Evolutionary conservation across 2,888 invertebrate species (phyloP).

Genomic region (Melieria picta): DNA sequence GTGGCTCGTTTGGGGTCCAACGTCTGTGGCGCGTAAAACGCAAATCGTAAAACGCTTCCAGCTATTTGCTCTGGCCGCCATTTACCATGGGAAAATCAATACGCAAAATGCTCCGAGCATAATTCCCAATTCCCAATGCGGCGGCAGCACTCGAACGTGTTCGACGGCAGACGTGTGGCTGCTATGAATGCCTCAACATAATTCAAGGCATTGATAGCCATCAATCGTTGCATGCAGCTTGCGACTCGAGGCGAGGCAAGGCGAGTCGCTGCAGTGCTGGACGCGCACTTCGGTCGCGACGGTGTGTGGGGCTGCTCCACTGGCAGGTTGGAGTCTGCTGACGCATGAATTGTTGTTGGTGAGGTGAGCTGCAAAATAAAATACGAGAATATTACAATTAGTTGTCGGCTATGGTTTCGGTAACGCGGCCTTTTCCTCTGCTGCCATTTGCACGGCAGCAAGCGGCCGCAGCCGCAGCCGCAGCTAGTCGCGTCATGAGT

Average conservation of each 20-base stretch:
- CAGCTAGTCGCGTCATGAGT: too few species aligned
- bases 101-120: slow-evolving; percentile 4
- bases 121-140: slow-evolving; percentile 4
- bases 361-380: background rate
- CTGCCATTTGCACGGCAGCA: too few species aligned
- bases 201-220: slow-evolving; percentile 36
- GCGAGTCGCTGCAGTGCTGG: too few species aligned
- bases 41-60: slow-evolving; percentile 6
- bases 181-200: slow-evolving; percentile 13
- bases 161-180: slow-evolving; percentile 12
- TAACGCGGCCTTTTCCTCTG: background rate
- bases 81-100: slow-evolving; percentile 35
- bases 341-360: too few species aligned
- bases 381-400: slow-evolving; percentile 11
- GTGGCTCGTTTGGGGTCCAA: too few species aligned
- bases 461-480: too few species aligned
- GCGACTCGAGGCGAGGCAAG: background rate
- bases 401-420: background rate
- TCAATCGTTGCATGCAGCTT: slow-evolving; percentile 29
- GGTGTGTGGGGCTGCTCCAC: too few species aligned
- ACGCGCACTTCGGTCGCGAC: too few species aligned
- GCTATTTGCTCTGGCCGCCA: slow-evolving; percentile 33
- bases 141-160: background rate
- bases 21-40: background rate
- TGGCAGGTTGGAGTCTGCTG: too few species aligned